Evolutionary conservation across 92 coral and sea anemone genomes (phyloP).

Genomic region (Zoanthus solanderi): DNA sequence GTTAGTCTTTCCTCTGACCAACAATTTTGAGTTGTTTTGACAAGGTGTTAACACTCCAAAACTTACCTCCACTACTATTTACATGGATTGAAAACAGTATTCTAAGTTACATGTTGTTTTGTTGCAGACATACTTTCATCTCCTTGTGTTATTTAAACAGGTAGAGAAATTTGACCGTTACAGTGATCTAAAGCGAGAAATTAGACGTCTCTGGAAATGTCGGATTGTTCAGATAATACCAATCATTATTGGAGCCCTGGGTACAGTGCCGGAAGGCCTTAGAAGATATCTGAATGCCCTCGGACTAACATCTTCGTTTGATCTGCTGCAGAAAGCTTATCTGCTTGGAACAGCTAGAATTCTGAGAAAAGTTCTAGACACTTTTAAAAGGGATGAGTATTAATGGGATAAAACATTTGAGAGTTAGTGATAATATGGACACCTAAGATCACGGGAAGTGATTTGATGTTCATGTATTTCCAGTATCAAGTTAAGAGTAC

Average conservation of each 20-base stretch:
- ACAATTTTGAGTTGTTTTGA: too few relatives aligned
- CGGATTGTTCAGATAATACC: neutral
- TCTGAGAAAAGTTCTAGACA: neutral
- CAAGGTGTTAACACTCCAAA: too few relatives aligned
- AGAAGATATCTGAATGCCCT: slow-evolving; percentile 13
- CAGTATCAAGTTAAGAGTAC: too few relatives aligned
- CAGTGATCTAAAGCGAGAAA: neutral
- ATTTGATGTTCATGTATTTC: too few relatives aligned
- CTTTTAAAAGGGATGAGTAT: slow-evolving; percentile 5
- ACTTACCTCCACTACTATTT: too few relatives aligned
- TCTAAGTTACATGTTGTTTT: too few relatives aligned
- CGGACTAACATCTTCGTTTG: neutral
- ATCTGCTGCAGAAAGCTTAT: neutral
- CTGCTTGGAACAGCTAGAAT: slow-evolving; percentile 1
- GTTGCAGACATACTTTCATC: too few relatives aligned
- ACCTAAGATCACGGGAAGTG: neutral
- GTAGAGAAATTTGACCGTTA: too few relatives aligned
- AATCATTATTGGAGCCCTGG: slow-evolving; percentile 12
- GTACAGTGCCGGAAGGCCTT: neutral
- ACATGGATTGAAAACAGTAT: too few relatives aligned
- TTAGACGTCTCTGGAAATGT: slow-evolving; percentile 2
- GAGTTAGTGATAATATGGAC: slow-evolving; percentile 12
- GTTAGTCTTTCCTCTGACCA: too few relatives aligned
- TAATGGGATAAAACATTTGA: slow-evolving; percentile 11
- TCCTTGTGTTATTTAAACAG: too few relatives aligned